A percentile compares a stretch with the other conserved stretches of the same genome.
phyloP scores from a whole-genome alignment of 2,113 vertebrate species.

The Albula glossodonta region DNA sequence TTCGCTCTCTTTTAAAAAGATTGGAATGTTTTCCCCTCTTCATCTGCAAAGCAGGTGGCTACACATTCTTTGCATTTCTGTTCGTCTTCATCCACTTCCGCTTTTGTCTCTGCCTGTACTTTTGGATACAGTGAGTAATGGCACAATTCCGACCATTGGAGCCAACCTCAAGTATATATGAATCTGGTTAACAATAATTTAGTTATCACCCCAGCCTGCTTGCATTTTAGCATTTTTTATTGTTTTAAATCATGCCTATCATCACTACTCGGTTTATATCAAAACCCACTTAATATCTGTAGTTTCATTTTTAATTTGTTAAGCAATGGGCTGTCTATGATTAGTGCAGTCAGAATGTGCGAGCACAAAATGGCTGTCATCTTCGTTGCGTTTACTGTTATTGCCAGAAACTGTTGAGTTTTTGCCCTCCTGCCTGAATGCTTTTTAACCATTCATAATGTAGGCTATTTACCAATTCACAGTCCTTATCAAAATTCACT shows the following conservation, averaged over 20 bases:
- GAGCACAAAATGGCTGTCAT: conserved; percentile 35
- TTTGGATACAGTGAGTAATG: neutral
- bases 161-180: neutral
- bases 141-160: neutral
- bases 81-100: neutral
- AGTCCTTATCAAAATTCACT: neutral
- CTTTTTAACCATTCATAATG: neutral
- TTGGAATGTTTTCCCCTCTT: neutral
- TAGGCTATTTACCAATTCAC: neutral
- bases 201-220: neutral
- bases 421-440: neutral
- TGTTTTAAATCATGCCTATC: neutral
- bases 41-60: neutral
- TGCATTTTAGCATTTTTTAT: neutral
- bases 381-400: neutral
- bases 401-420: too few relatives aligned
- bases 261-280: neutral
- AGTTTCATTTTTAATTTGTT: neutral
- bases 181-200: neutral
- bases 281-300: neutral
- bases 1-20: neutral
- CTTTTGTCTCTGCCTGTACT: neutral
- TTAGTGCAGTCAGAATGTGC: neutral
- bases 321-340: neutral
- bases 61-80: neutral